These are phyloP conservation scores for Yponomeuta cagnagella DNA, from an alignment of 2,888 invertebrate species.

Conservation along the genomic window DNA sequence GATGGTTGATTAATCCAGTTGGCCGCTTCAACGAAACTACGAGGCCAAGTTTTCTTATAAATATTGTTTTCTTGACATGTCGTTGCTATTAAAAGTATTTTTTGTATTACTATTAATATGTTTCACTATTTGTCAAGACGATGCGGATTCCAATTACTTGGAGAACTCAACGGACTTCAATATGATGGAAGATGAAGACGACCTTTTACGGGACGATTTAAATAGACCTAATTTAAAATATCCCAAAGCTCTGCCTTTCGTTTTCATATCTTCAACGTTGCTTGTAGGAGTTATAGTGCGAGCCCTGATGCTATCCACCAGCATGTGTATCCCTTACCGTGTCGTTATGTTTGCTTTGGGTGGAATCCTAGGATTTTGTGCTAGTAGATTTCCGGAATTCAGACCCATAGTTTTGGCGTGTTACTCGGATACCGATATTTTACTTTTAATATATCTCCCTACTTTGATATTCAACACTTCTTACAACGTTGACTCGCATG, in stretches of 20 bases:
- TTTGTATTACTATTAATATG: background rate
- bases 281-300: conserved; percentile 52
- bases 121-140: conserved; percentile 12
- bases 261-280: conserved; percentile 50
- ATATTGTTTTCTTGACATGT: background rate
- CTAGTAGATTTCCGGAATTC: conserved; percentile 43
- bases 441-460: conserved; percentile 49
- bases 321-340: conserved; percentile 49
- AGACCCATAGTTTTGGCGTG: conserved; percentile 52
- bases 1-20: background rate
- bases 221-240: conserved; percentile 41
- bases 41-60: background rate
- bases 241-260: conserved; percentile 43
- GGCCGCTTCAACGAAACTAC: background rate
- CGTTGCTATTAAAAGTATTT: background rate
- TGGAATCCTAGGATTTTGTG: conserved; percentile 51
- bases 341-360: conserved; percentile 60
- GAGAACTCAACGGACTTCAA: background rate
- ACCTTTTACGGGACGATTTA: conserved; percentile 30
- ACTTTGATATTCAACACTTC: conserved; percentile 57
- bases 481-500: conserved; percentile 57
- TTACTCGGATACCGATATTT: conserved; percentile 48
- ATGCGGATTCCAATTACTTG: background rate
- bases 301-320: conserved; percentile 49
- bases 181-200: conserved; percentile 2